Evolutionary conservation across 1,140 invertebrate genomes (phyloP).

Genomic region (Acromyrmex echinatior): DNA sequence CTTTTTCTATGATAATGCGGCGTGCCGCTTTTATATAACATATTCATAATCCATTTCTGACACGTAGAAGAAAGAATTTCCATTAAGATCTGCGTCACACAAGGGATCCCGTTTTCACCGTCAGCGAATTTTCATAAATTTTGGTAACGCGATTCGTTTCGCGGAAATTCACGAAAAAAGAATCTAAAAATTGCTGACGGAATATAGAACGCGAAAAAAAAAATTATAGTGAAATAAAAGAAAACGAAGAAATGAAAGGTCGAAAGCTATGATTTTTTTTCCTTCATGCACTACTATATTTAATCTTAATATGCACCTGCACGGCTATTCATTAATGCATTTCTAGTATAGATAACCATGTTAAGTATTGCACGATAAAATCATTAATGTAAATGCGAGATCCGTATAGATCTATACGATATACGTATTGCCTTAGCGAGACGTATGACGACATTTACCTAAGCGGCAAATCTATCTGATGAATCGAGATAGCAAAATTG

Average conservation of each 20-base stretch:
- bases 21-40: slow-evolving; percentile 24
- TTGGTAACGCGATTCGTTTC: slow-evolving; percentile 23
- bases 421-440: background rate
- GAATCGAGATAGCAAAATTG: slow-evolving; percentile 15
- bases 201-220: background rate
- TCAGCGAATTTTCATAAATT: slow-evolving; percentile 23
- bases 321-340: slow-evolving; percentile 42
- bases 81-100: background rate
- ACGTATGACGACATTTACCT: slow-evolving; percentile 35
- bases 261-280: background rate
- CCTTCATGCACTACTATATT: slow-evolving; percentile 21
- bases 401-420: background rate
- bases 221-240: background rate
- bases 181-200: slow-evolving; percentile 22
- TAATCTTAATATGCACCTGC: slow-evolving; percentile 32
- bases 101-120: background rate
- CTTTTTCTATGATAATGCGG: slow-evolving; percentile 13
- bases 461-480: slow-evolving; percentile 21
- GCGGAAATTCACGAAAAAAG: background rate
- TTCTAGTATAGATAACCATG: slow-evolving; percentile 23
- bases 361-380: slow-evolving; percentile 42
- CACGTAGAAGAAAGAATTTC: slow-evolving; percentile 1
- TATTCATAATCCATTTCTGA: slow-evolving; percentile 22
- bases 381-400: slow-evolving; percentile 53
- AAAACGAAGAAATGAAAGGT: slow-evolving; percentile 5